Percentiles rank a stretch among this genome's conserved stretches.
These are phyloP conservation scores for Anseranas semipalmata DNA, from an alignment of 2,113 vertebrate genomes.

Conservation along the genomic window DNA sequence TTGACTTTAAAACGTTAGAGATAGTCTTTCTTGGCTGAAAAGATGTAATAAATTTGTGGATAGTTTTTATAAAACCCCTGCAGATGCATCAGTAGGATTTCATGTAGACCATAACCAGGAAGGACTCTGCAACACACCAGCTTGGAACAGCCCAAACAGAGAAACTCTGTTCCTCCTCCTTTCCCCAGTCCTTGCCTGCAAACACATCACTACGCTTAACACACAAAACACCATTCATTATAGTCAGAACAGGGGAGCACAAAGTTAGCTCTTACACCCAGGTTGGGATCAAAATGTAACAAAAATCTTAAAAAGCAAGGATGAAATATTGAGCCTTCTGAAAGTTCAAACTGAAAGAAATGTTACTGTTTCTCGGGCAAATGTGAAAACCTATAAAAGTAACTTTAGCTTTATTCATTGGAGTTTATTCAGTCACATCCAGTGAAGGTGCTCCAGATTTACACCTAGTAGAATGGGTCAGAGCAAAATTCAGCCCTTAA, in stretches of 20 bases:
- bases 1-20: not conserved
- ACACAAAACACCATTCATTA: not conserved
- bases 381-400: not conserved
- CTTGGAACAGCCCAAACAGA: not conserved
- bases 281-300: not conserved
- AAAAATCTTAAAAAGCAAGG: not conserved
- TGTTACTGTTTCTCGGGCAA: not conserved
- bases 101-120: not conserved
- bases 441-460: not conserved
- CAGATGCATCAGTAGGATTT: not conserved
- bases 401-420: not conserved
- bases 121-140: not conserved
- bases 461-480: not conserved
- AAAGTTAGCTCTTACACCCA: not conserved
- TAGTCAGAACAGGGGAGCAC: not conserved
- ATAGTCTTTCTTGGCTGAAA: not conserved
- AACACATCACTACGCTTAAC: not conserved
- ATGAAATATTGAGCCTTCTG: not conserved
- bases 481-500: not conserved
- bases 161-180: constrained; percentile 21
- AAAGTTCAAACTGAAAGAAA: not conserved
- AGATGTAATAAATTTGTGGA: not conserved
- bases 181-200: not conserved
- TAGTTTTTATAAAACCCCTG: not conserved
- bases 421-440: not conserved